Base-by-base conservation (phyloP, 2,888 invertebrate genomes). In the Agapostemon virescens region DNA sequence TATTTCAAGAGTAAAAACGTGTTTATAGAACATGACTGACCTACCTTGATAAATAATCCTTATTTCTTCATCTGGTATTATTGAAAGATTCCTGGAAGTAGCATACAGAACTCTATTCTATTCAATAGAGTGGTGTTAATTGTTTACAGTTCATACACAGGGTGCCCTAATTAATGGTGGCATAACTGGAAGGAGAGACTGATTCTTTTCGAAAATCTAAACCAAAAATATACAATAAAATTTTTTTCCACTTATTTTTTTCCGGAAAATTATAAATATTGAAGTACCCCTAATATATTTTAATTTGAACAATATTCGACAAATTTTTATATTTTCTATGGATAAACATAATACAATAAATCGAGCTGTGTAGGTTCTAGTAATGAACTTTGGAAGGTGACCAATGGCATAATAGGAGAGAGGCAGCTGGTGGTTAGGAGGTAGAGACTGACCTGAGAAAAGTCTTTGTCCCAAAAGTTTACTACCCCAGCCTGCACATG, bases 381-480 rank as follows among this genome's bases (percentile, higher is more conserved):
- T 63, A 77, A 58, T 77, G 63, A 72, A 76, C 49, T 63, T 63
- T 66, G 70, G 40, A 70, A 71, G 61, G 40, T 80, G 77, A 77
- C 81, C 85, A 84, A 85, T 85, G 52, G 79, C 42, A 76, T 72
- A 45, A 55, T 77, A 78, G 85, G 69, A 84, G 68, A 78, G 75
- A 84, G 81, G 84, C 90, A 90, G 90, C 88, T 90, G 89, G 85
- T 90, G 88, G 85, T 85, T 75, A 76, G 77, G 74, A 82, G 85
- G 82, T 85, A 86, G 84, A 78, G 85, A 88, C 84, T 90, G 89
- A 90, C 89, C 90, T 90, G 90, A 84, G 88, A 80, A 69, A 78
- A 85, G 87, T 88, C 88, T 88, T 90, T 90, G 89, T 90, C 86
- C 88, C 82, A 85, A 79, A 87, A 86, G 77, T 80, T 79, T 69